Conservation (phyloP, 2,113 vertebrate genomes). For the Podocnemis expansa region DNA sequence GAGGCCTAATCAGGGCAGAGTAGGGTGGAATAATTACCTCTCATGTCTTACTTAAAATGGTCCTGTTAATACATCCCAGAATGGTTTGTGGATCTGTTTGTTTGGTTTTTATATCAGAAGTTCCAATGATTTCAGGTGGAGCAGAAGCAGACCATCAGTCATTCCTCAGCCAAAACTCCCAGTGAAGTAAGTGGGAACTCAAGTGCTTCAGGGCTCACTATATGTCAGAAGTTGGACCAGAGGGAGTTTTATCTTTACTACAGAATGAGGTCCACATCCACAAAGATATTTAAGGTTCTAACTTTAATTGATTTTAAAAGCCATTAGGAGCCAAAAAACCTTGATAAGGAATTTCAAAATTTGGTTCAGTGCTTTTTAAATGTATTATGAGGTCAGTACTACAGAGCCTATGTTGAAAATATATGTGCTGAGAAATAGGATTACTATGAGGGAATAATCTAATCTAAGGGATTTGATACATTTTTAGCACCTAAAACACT, state of each 20-base stretch:
- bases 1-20: too few relatives aligned
- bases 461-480: neutral
- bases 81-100: too few relatives aligned
- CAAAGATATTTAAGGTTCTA: neutral
- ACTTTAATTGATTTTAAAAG: neutral
- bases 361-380: neutral
- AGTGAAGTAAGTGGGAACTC: slow-evolving; percentile 34
- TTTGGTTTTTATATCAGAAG: too few relatives aligned
- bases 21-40: too few relatives aligned
- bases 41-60: too few relatives aligned
- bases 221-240: neutral
- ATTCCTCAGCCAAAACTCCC: slow-evolving; percentile 54
- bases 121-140: neutral
- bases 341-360: neutral
- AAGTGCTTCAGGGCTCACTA: slow-evolving; percentile 10
- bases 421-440: neutral
- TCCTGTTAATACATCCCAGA: too few relatives aligned
- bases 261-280: neutral
- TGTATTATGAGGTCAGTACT: neutral
- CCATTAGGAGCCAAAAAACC: neutral
- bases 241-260: neutral
- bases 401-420: neutral
- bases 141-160: neutral
- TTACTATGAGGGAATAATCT: neutral
- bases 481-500: neutral